A percentile compares a stretch with the other conserved stretches of the same genome.
Conservation (phyloP, 2,888 invertebrate species). For the Acanthosoma haemorrhoidale region DNA sequence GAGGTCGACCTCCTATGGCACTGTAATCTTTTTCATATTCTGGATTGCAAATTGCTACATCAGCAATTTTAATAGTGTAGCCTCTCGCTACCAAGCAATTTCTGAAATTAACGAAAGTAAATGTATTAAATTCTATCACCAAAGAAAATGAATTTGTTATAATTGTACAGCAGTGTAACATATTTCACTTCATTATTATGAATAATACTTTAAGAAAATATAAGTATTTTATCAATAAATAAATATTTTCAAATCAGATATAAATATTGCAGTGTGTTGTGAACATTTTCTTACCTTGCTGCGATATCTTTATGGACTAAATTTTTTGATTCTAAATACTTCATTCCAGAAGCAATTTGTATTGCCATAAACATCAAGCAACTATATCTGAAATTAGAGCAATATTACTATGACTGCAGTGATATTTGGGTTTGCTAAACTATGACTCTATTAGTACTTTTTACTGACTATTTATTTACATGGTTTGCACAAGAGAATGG, state of each 20-base stretch:
- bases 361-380: slow-evolving; percentile 66
- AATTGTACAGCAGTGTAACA: neutral
- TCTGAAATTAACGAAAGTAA: slow-evolving; percentile 45
- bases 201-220: neutral
- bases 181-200: neutral
- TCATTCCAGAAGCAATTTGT: slow-evolving; percentile 74
- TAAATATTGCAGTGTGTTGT: too few species aligned
- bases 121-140: neutral
- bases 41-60: slow-evolving; percentile 59
- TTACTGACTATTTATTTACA: too few species aligned
- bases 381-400: slow-evolving; percentile 54
- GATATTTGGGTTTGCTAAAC: too few species aligned
- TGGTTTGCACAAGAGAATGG: too few species aligned
- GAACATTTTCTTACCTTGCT: slow-evolving; percentile 53
- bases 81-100: slow-evolving; percentile 59
- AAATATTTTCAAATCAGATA: too few species aligned
- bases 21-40: slow-evolving; percentile 60
- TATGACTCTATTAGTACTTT: too few species aligned
- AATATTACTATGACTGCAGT: too few species aligned
- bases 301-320: slow-evolving; percentile 75
- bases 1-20: slow-evolving; percentile 55
- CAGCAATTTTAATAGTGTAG: slow-evolving; percentile 57
- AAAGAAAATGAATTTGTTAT: neutral
- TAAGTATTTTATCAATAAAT: too few species aligned
- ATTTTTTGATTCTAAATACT: slow-evolving; percentile 70